phyloP scores from a whole-genome alignment of 2,888 invertebrate genomes.

The Tridacna gigas region DNA sequence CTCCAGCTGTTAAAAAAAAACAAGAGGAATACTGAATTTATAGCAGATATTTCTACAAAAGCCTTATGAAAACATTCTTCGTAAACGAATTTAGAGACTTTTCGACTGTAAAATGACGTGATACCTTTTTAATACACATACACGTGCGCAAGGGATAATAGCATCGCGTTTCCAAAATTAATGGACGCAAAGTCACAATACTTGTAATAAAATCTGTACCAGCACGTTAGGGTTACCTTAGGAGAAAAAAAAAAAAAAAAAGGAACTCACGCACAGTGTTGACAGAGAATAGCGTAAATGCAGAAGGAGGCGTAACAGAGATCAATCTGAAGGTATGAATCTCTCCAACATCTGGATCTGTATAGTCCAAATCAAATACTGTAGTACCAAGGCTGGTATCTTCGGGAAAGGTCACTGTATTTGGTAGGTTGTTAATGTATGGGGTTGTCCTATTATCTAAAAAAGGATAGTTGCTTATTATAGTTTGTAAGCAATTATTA shows the following conservation, averaged over 20 bases:
- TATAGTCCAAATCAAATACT: slow-evolving; percentile 29
- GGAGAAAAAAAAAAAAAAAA: background rate
- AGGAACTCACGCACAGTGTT: background rate
- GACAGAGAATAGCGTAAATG: background rate
- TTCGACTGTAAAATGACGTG: too few species aligned
- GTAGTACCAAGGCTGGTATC: slow-evolving; percentile 15
- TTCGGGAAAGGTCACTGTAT: slow-evolving; percentile 29
- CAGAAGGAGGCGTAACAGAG: background rate
- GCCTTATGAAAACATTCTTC: too few species aligned
- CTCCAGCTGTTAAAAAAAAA: slow-evolving; percentile 17
- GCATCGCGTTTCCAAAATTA: too few species aligned
- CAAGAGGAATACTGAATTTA: too few species aligned
- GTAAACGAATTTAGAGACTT: too few species aligned
- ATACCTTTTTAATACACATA: too few species aligned
- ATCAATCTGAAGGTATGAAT: slow-evolving; percentile 6
- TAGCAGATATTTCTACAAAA: too few species aligned
- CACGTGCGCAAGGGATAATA: too few species aligned
- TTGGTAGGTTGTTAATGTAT: slow-evolving; percentile 35
- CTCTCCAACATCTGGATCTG: slow-evolving; percentile 40
- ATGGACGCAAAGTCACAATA: too few species aligned
- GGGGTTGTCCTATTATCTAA: slow-evolving; percentile 36
- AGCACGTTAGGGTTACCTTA: too few species aligned
- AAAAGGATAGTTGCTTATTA: background rate
- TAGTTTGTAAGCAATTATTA: background rate
- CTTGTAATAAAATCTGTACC: too few species aligned